Conservation (phyloP, 2,888 invertebrate genomes). For the Nemurella pictetii region DNA sequence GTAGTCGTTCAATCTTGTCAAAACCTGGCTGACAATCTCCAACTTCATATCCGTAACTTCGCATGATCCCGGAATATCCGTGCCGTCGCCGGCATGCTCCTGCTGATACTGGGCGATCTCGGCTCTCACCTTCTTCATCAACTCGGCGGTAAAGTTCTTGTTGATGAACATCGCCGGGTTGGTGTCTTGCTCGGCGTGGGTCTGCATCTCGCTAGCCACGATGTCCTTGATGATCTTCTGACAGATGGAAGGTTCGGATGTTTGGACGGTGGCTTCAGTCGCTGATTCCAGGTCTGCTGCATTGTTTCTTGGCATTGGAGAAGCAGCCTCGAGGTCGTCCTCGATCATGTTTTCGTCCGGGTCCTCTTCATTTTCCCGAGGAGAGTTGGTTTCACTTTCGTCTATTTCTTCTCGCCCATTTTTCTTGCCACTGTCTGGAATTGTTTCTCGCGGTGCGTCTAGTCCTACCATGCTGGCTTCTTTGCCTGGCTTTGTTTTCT, state of each 20-base stretch:
- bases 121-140: neutral
- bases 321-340: neutral
- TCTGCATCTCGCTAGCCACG: neutral
- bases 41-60: slow-evolving; percentile 1
- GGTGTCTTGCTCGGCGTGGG: neutral
- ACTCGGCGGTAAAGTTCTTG: neutral
- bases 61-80: neutral
- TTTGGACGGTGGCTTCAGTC: neutral
- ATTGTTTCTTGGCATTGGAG: neutral
- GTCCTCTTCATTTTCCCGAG: neutral
- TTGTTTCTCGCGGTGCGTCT: neutral
- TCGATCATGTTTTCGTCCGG: neutral
- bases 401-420: neutral
- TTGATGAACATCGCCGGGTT: neutral
- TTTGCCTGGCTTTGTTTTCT: neutral
- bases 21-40: slow-evolving; percentile 5
- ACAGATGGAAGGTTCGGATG: neutral
- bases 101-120: neutral
- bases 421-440: neutral
- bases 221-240: neutral
- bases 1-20: neutral
- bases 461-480: neutral
- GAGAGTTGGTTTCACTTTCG: neutral
- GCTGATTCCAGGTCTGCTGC: too few relatives aligned
- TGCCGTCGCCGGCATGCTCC: neutral